Percentiles rank a stretch among this genome's conserved stretches.
phyloP scores from a whole-genome alignment of 2,113 vertebrate genomes.

The Otolemur garnettii region DNA sequence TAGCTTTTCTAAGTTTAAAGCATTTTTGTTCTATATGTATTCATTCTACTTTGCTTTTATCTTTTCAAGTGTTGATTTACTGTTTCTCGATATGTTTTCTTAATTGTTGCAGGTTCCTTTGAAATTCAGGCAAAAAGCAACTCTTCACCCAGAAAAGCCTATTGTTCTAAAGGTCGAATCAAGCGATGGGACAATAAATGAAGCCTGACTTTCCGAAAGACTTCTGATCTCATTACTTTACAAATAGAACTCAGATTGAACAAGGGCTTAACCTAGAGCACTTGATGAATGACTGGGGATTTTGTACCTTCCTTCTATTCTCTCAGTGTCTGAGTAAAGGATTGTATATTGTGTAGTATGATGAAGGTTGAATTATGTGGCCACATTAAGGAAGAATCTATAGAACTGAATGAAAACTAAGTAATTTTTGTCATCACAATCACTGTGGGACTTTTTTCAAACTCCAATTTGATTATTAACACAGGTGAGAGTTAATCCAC shows the following conservation, averaged over 20 bases:
- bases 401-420: not conserved
- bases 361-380: not conserved
- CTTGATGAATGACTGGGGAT: not conserved
- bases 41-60: not conserved
- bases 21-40: conserved; percentile 4
- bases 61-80: conserved; percentile 54
- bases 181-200: not conserved
- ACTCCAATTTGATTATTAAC: not conserved
- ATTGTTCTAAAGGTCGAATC: conserved; percentile 61
- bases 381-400: not conserved
- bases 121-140: conserved; percentile 48
- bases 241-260: conserved; percentile 57
- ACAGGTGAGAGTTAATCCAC: not conserved
- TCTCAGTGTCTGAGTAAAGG: not conserved
- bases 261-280: not conserved
- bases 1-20: not conserved
- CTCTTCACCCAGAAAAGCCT: conserved; percentile 57
- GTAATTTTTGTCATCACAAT: not conserved
- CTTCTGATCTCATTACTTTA: conserved; percentile 29
- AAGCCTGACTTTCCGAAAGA: conserved; percentile 20
- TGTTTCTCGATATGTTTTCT: not conserved
- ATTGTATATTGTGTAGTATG: not conserved
- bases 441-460: not conserved
- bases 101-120: conserved; percentile 51
- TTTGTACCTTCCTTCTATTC: not conserved